Base-by-base conservation (phyloP, 2,888 invertebrate species). In the Esperia sulphurella region DNA sequence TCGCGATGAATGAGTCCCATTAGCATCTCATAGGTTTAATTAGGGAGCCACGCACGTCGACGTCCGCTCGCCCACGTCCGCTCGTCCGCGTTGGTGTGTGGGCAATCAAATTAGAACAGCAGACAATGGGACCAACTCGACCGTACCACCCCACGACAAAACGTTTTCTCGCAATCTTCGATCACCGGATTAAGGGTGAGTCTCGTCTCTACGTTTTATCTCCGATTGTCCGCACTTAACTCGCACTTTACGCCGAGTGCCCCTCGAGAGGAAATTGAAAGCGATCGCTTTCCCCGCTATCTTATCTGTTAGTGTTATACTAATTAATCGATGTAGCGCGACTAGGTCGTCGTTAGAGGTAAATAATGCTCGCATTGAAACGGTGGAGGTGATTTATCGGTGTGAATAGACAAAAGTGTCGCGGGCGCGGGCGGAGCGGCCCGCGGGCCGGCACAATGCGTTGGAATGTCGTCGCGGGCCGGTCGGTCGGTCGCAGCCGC, bases 141-240 rank as follows among this genome's bases (percentile, higher is more conserved):
- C 75, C 83, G 79, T 68, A 71, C 80, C 83, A 86, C 89, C 88
- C 88, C 78, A 86, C 86, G 86, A 87, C 89, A 87, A 88, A 89
- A 84, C 87, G 87, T 83, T 89, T 89, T 82, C 85, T 83, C 81
- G 86, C 88, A 89, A 89, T 89, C 88, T 88, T 84, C 86, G 89
- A 89, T 88, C 89, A 83, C 85, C 79, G 85, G 88, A 88, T 89
- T 88, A 88, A 88, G 88, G 89, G 89, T 60, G 66, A 81, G 81
- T 79, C 80, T 77, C 83, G 83, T 29, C 83, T 86, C 84, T 84
- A 86, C 87, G 84, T 86, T 87, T 89, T 89, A 89, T 89, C 89
- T 88, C 75, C 89, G 87, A 88, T 89, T 89, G 89, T 88, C 79
- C 86, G 83, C 89, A 88, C 88, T 89, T 87, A 86, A 87, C 87